Base-by-base conservation (phyloP, 2,888 invertebrate genomes). In the Phania funesta region DNA sequence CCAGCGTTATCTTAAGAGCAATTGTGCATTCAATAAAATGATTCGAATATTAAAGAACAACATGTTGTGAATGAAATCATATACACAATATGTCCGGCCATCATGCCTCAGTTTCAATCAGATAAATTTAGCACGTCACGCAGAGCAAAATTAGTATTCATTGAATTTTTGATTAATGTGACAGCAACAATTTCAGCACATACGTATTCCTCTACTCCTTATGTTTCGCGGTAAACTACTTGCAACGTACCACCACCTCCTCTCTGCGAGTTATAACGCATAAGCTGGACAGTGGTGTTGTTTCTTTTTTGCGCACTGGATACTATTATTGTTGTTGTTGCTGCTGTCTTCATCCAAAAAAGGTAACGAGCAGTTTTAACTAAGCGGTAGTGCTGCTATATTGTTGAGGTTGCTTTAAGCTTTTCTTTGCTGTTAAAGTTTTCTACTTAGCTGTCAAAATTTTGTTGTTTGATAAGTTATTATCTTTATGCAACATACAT, bases 131-230 rank as follows among this genome's bases (percentile, higher is more conserved):
- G 89, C 89, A 88, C 88, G 88, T 88, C 88, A 88, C 88, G 88
- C 87, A 87, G 87, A 87, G 87, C 89, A 89, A 89, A 89, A 89
- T 89, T 89, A 89, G 88, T 88, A 89, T 89, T 89, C 89, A 89
- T 89, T 89, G 89, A 89, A 89, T 89, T 89, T 89, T 88, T 89
- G 89, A 89, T 89, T 88, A 89, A 89, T 89, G 89, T 89, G 88
- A 89, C 88, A 88, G 88, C 86, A 85, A 84, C 87, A 86, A 86
- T 74, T 80, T 77, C 82, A 83, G 67, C 83, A 80, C 77, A 73
- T 77, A 71, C 71, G n/a, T n/a, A n/a, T 44, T 29, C 11, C 56
- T 26, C n/a, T 68, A 11, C 46, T 71, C 65, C 32, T 64, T 67
- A 67, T 76, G 67, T 60, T 76, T 50, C 24, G 13, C 41, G 38